Evolutionary conservation across 2,888 invertebrate species (phyloP), one percentile per base, ranked within the genome.

Genomic region (Pinctada fucata): DNA sequence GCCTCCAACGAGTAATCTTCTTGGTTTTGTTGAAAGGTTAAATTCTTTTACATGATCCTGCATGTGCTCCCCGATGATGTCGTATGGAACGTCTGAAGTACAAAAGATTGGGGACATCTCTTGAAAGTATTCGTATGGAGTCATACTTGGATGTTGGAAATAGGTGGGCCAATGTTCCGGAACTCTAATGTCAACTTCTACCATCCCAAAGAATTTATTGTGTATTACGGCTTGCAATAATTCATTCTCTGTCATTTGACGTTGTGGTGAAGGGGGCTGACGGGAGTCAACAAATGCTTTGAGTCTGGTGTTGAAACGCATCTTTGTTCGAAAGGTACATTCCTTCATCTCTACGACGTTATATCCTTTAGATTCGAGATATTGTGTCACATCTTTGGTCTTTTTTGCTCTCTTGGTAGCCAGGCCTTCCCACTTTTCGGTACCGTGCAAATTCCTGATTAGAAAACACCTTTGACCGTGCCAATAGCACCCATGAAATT

Each of bases 1-100:
- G 13, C 79, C 80, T 2, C 81, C 81, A 0, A 83, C 80, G 45
- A 82, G 52, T 8, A 80, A 45, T 13, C 79, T 70, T 49, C 79
- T 74, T 5, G 82, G 75, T 49, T 78, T 51, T 51, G 31, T 31
- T 31, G 31, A 67, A 10, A 58, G 13, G 1, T 48, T 31, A 45
- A 52, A 52, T n/a, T 65, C n/a, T 16, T 47, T 2, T 1, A 68
- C 75, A 63, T 74, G 74, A 16, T 67, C 75, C 51, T 67, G 75
- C 67, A 75, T 75, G 75, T 75, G 75, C 47, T 45, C 6, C 64
- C 16, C 64, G 64, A 64, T 64, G 64, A 52, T 31, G 2, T 68
- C 58, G 2, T 50, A 58, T 3, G 75, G 68, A 45, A 75, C 58
- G 31, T 75, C 75, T 49, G 67, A 10, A 0, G 75, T 75, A 58